These are phyloP conservation scores for Gastrophryne carolinensis DNA, from an alignment of 2,797 vertebrate genomes.

Conservation along the genomic window DNA sequence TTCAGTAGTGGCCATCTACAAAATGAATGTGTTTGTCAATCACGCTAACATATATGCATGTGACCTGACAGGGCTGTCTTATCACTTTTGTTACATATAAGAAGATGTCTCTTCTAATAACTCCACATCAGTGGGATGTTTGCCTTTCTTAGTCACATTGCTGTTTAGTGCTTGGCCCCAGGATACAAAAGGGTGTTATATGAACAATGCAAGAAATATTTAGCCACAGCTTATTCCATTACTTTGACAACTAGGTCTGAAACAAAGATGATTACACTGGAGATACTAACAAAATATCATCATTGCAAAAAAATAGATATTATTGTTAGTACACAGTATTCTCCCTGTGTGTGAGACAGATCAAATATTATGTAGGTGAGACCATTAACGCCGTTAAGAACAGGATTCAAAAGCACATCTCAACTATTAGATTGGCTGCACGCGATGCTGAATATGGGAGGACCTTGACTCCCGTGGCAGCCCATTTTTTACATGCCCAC, in stretches of 20 bases:
- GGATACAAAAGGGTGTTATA: not conserved
- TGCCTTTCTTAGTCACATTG: constrained; percentile 46
- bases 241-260: not conserved
- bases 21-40: constrained; percentile 50
- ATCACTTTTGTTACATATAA: constrained; percentile 48
- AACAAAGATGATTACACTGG: not conserved
- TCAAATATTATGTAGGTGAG: no score
- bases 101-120: constrained; percentile 50
- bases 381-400: no score
- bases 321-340: no score
- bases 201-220: not conserved
- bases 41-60: constrained; percentile 51
- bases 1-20: not conserved
- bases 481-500: no score
- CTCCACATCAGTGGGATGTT: constrained; percentile 41
- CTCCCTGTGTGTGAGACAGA: no score
- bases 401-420: no score
- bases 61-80: constrained; percentile 54
- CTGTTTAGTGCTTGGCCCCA: constrained; percentile 47
- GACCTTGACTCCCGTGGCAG: no score
- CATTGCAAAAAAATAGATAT: not conserved
- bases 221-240: not conserved
- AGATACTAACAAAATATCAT: not conserved
- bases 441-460: no score
- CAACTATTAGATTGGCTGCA: no score